Conservation (phyloP, 2,888 invertebrate species). For the Tenthredo scrophulariae region DNA sequence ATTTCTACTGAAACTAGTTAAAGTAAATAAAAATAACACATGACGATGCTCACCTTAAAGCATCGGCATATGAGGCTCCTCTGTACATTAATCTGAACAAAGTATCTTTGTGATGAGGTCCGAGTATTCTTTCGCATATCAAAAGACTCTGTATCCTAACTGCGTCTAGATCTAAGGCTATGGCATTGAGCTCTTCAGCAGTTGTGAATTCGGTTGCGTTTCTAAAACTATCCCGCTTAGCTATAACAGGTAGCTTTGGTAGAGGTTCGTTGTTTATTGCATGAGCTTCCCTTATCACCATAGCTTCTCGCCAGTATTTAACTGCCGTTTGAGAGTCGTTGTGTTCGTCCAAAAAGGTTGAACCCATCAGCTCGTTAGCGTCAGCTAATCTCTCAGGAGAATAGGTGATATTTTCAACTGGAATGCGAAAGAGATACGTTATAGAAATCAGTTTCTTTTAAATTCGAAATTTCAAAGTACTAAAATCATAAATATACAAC, state of each 20-base stretch:
- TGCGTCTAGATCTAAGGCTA: slow-evolving; percentile 90
- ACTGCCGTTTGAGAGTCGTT: slow-evolving; percentile 87
- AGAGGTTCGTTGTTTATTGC: slow-evolving; percentile 66
- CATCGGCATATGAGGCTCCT: slow-evolving; percentile 87
- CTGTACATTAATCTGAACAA: slow-evolving; percentile 88
- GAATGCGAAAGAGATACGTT: slow-evolving; percentile 43
- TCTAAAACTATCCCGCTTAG: slow-evolving; percentile 83
- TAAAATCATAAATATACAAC: background rate
- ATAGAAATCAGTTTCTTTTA: background rate
- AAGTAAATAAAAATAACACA: background rate
- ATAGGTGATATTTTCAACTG: slow-evolving; percentile 80
- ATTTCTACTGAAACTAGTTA: background rate
- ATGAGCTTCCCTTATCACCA: slow-evolving; percentile 80
- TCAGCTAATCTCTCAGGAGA: slow-evolving; percentile 87
- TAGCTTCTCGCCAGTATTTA: slow-evolving; percentile 90
- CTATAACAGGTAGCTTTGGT: slow-evolving; percentile 81
- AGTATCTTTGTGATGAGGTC: slow-evolving; percentile 92
- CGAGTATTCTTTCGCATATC: slow-evolving; percentile 93
- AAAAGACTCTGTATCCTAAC: slow-evolving; percentile 93
- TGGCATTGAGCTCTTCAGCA: slow-evolving; percentile 85
- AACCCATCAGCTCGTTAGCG: slow-evolving; percentile 92
- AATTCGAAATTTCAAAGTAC: background rate
- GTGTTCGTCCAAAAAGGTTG: slow-evolving; percentile 93
- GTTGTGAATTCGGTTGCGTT: slow-evolving; percentile 87
- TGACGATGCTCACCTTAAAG: slow-evolving; percentile 78